These are phyloP conservation scores for Lindbergichthys nudifrons DNA, from an alignment of 2,797 vertebrate genomes.

Conservation along the genomic window DNA sequence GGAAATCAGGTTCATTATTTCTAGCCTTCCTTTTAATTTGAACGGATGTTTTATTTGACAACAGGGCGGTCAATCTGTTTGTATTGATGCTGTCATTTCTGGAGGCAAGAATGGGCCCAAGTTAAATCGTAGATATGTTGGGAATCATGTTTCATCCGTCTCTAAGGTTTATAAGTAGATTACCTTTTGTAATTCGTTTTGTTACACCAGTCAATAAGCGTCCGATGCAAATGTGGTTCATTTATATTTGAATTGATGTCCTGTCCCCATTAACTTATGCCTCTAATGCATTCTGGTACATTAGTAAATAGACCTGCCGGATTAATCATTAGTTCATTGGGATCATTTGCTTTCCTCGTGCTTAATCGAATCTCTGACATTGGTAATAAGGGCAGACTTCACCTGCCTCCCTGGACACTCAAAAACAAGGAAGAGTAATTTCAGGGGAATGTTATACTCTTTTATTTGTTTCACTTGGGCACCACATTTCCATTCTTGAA, in stretches of 20 bases:
- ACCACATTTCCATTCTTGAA: conserved; percentile 39
- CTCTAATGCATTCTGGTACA: conserved; percentile 99
- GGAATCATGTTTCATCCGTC: conserved; percentile 87
- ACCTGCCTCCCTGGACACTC: conserved; percentile 83
- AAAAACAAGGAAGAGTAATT: conserved; percentile 85
- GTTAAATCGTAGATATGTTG: conserved; percentile 81
- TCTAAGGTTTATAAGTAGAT: conserved; percentile 94
- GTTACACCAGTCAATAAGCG: conserved; percentile 96
- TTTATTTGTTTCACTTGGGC: conserved; percentile 62
- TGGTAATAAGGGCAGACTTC: conserved; percentile 93
- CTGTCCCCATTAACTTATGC: conserved; percentile 99
- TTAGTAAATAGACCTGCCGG: conserved; percentile 96
- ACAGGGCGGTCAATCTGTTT: conserved; percentile 66
- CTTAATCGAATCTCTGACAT: conserved; percentile 92
- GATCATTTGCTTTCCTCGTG: conserved; percentile 93
- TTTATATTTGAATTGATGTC: conserved; percentile 99
- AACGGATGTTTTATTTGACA: conserved; percentile 68
- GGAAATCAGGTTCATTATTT: conserved; percentile 67
- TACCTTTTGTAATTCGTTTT: conserved; percentile 95
- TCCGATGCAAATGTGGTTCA: conserved; percentile 97
- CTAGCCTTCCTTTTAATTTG: conserved; percentile 55
- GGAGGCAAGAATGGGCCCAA: conserved; percentile 68
- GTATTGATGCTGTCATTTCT: conserved; percentile 82
- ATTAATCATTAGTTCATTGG: conserved; percentile 98
- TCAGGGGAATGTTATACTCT: conserved; percentile 51